Percentiles rank a stretch among this genome's conserved stretches.
Conservation (phyloP, 2,888 invertebrate genomes). For the Cephus nigrinus region DNA sequence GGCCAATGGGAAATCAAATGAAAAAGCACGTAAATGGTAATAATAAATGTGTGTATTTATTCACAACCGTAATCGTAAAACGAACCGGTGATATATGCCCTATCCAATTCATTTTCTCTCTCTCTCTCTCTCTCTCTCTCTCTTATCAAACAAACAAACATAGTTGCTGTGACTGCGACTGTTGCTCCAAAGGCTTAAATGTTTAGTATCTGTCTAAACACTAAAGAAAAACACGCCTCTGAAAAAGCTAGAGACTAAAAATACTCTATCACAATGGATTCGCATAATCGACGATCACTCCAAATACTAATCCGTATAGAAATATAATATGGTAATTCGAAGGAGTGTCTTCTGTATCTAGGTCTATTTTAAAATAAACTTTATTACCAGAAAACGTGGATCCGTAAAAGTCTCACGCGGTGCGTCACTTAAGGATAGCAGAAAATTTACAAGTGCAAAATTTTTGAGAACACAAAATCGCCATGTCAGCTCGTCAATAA, state of each 20-base stretch:
- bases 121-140: neutral
- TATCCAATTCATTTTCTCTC: conserved; percentile 18
- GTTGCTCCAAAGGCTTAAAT: neutral
- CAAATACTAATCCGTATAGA: conserved; percentile 41
- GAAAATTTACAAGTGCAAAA: no score
- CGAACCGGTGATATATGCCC: conserved; percentile 23
- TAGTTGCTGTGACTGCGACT: neutral
- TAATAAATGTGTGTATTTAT: conserved; percentile 34
- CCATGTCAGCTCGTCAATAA: no score
- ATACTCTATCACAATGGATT: conserved; percentile 43
- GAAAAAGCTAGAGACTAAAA: neutral
- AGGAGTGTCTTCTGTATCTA: conserved; percentile 14
- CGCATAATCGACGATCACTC: conserved; percentile 2
- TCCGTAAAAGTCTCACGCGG: no score
- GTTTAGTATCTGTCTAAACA: no score
- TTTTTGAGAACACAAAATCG: no score
- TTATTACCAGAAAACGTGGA: neutral
- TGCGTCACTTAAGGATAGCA: no score
- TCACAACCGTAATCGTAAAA: conserved; percentile 40
- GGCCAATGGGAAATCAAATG: no score
- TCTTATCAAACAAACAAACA: neutral
- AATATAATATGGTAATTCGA: conserved; percentile 49
- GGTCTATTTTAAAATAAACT: conserved; percentile 22
- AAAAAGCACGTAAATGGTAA: conserved; percentile 12
- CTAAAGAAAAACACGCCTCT: no score